Evolutionary conservation across 1,140 invertebrate genomes (phyloP).

Genomic region (Ostrea denselamellosa): DNA sequence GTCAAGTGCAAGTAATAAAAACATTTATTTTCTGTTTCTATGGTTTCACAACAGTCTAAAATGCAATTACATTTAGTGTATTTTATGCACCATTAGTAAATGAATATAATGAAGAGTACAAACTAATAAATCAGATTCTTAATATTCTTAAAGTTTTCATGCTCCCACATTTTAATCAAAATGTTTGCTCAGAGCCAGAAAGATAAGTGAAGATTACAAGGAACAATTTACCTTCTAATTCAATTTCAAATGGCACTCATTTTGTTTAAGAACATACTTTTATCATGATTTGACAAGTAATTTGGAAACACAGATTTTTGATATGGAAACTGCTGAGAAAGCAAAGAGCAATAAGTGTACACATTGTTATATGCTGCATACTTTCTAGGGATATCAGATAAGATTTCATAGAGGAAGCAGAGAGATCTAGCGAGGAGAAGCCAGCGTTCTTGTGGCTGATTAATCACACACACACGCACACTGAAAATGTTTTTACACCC

Average conservation of each 20-base stretch:
- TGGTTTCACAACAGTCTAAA: background rate
- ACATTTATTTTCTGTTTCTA: background rate
- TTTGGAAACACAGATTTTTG: conserved; percentile 24
- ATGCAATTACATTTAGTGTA: background rate
- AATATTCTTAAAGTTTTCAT: background rate
- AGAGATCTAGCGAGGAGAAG: background rate
- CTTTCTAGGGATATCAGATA: conserved; percentile 20
- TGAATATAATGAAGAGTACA: background rate
- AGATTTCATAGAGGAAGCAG: conserved; percentile 9
- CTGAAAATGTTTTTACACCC: background rate
- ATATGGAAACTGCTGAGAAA: conserved; percentile 21
- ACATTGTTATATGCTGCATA: conserved; percentile 13
- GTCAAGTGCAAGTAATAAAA: background rate
- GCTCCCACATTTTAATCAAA: background rate
- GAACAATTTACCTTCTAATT: background rate
- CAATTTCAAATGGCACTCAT: background rate
- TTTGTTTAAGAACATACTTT: background rate
- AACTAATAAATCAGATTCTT: background rate
- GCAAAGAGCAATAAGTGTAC: background rate
- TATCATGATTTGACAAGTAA: conserved; percentile 16
- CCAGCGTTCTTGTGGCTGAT: conserved; percentile 7
- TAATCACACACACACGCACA: conserved; percentile 29
- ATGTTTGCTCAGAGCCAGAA: conserved; percentile 18
- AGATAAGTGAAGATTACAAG: conserved; percentile 11
- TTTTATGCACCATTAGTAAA: background rate